phyloP scores from a whole-genome alignment of 2,113 vertebrate genomes.

The Setophaga kirtlandii region DNA sequence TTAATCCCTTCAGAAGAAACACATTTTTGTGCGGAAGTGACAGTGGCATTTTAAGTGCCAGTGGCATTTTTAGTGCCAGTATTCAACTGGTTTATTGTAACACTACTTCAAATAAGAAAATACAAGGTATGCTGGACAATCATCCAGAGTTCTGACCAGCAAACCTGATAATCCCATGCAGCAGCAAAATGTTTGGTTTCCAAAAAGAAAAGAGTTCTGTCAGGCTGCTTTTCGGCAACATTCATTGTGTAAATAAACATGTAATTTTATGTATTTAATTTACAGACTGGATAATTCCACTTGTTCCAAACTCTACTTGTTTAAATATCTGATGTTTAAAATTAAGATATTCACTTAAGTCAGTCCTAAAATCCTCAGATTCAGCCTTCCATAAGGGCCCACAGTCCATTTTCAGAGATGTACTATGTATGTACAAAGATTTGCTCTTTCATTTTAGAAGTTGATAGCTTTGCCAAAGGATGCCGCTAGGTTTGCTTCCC shows the following conservation, averaged over 20 bases:
- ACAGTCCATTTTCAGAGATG: conserved; percentile 48
- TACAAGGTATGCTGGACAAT: neutral
- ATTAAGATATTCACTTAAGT: conserved; percentile 54
- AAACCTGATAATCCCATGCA: conserved; percentile 16
- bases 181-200: conserved; percentile 14
- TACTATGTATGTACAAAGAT: conserved; percentile 26
- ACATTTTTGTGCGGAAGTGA: conserved; percentile 53
- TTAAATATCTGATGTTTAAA: conserved; percentile 65
- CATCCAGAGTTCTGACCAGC: neutral
- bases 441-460: conserved; percentile 79
- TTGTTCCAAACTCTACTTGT: conserved; percentile 57
- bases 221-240: conserved; percentile 43
- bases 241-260: conserved; percentile 46
- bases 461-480: conserved; percentile 98
- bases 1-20: conserved; percentile 14
- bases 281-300: conserved; percentile 57
- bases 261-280: conserved; percentile 52
- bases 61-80: conserved; percentile 41
- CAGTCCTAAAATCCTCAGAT: conserved; percentile 60
- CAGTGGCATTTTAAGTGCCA: conserved; percentile 52
- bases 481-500: conserved; percentile 97
- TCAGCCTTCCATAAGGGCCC: conserved; percentile 42
- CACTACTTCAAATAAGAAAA: conserved; percentile 36
- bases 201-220: neutral
- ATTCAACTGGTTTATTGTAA: neutral